Conservation (phyloP, 1,140 invertebrate species). For the Leptinotarsa texana region DNA sequence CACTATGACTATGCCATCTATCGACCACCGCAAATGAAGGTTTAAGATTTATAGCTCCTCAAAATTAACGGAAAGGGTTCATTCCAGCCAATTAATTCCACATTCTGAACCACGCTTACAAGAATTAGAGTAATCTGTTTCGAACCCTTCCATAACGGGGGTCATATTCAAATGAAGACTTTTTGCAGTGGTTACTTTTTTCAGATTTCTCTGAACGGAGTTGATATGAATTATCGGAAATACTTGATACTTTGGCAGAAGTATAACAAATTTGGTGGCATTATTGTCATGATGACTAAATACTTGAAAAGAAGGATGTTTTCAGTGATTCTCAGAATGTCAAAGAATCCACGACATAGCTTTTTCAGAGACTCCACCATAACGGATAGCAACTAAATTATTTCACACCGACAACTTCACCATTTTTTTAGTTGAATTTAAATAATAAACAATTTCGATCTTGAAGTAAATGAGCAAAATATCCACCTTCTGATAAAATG, state of each 20-base stretch:
- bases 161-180: slow-evolving; percentile 10
- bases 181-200: background rate
- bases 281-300: no score
- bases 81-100: slow-evolving; percentile 27
- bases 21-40: slow-evolving; percentile 32
- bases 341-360: no score
- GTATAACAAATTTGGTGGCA: no score
- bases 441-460: no score
- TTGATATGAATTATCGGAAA: background rate
- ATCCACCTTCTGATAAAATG: no score
- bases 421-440: no score
- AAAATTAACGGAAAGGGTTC: slow-evolving; percentile 32
- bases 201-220: background rate
- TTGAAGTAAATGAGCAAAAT: no score
- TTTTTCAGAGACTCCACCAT: no score
- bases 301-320: no score
- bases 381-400: no score
- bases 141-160: slow-evolving; percentile 7
- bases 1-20: slow-evolving; percentile 30
- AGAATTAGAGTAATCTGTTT: slow-evolving; percentile 21
- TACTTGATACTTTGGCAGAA: background rate
- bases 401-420: no score
- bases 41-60: slow-evolving; percentile 31
- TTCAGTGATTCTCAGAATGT: no score
- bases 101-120: slow-evolving; percentile 22